A percentile compares a stretch with the other conserved stretches of the same genome.
Conservation (phyloP, 2,113 vertebrate species). For the Eretmodus cyanostictus region DNA sequence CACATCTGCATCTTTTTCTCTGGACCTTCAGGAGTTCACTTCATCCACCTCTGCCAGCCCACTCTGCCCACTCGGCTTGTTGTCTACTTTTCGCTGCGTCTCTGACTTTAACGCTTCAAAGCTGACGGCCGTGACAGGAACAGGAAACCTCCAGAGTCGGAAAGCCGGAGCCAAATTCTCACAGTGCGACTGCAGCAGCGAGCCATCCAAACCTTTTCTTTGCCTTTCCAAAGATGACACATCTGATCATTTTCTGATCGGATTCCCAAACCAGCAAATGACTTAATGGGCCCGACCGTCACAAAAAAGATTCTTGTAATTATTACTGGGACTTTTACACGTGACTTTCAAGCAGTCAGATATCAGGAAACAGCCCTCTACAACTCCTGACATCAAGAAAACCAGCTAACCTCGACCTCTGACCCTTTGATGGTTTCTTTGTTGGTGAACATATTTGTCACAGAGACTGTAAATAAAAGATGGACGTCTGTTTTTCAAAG, state of each 20-base stretch:
- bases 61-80: not conserved
- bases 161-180: not conserved
- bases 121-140: not conserved
- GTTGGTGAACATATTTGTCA: not conserved
- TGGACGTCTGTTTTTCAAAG: not conserved
- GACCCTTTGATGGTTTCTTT: not conserved
- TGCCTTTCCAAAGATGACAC: not conserved
- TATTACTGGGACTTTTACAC: not conserved
- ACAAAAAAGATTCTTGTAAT: not conserved
- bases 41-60: not conserved
- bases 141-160: not conserved
- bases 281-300: not conserved
- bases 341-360: not conserved
- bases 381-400: not conserved
- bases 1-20: conserved; percentile 61
- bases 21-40: not conserved
- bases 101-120: not conserved
- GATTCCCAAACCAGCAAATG: not conserved
- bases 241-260: not conserved
- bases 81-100: not conserved
- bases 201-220: not conserved
- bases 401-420: not conserved
- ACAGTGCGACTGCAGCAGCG: not conserved
- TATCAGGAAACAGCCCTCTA: not conserved
- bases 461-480: not conserved